phyloP scores from a whole-genome alignment of 2,888 invertebrate species.

The Dryadula phaetusa region DNA sequence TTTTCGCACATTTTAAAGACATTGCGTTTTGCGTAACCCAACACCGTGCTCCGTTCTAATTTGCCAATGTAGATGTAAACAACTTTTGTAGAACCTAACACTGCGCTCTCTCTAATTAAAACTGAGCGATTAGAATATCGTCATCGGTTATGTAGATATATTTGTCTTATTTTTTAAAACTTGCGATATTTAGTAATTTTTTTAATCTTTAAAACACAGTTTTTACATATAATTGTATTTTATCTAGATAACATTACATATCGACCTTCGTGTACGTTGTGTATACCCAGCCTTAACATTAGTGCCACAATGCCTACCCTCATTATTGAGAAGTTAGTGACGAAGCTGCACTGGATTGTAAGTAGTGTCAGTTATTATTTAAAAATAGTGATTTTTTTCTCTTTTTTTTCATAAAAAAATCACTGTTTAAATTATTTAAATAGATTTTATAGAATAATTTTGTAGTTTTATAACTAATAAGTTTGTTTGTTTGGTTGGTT shows the following conservation, averaged over 20 bases:
- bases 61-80: too few relatives aligned
- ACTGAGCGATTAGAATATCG: too few relatives aligned
- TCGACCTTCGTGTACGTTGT: neutral
- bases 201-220: conserved; percentile 4
- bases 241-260: conserved; percentile 30
- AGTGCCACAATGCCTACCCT: conserved; percentile 61
- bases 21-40: neutral
- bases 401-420: too few relatives aligned
- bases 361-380: conserved; percentile 50
- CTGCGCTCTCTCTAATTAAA: too few relatives aligned
- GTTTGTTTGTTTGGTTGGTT: too few relatives aligned
- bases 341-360: conserved; percentile 59
- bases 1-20: neutral
- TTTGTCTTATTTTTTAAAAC: too few relatives aligned
- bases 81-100: too few relatives aligned
- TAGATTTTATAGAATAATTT: too few relatives aligned
- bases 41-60: neutral
- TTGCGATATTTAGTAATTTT: neutral
- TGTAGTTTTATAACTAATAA: too few relatives aligned
- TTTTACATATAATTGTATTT: neutral
- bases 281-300: neutral
- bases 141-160: too few relatives aligned
- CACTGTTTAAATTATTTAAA: too few relatives aligned
- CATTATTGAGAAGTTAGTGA: conserved; percentile 62
- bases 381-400: neutral